A percentile compares a stretch with the other conserved stretches of the same genome.
Conservation (phyloP, 2,797 vertebrate species). For the Scyliorhinus canicula region DNA sequence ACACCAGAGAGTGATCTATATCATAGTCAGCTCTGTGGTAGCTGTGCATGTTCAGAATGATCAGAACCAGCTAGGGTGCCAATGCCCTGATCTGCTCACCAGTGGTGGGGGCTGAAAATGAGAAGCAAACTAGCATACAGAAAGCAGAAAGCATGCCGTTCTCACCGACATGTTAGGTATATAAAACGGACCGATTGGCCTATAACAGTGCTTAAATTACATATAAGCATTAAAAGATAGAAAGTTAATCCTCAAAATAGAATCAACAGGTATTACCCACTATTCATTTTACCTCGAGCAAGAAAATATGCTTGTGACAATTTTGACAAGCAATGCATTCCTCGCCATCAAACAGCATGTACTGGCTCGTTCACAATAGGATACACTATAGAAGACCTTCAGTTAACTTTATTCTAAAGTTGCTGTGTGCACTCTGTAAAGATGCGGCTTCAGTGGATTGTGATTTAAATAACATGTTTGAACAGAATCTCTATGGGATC, state of each 20-base stretch:
- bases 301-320: not conserved
- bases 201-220: too few relatives aligned
- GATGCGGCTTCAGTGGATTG: not conserved
- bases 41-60: not conserved
- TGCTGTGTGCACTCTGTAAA: not conserved
- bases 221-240: not conserved
- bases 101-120: not conserved
- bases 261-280: not conserved
- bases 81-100: not conserved
- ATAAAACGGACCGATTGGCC: not conserved
- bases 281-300: not conserved
- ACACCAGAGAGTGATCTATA: not conserved
- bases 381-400: not conserved
- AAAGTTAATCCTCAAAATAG: not conserved
- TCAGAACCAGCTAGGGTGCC: not conserved
- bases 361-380: not conserved
- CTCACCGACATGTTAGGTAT: not conserved
- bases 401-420: not conserved
- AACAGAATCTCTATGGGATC: not conserved
- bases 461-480: constrained; percentile 20
- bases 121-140: not conserved
- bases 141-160: not conserved
- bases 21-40: not conserved
- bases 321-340: not conserved
- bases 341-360: not conserved